A percentile compares a stretch with the other conserved stretches of the same genome.
Conservation (phyloP, 1,140 invertebrate genomes). For the Oedothorax gibbosus region DNA sequence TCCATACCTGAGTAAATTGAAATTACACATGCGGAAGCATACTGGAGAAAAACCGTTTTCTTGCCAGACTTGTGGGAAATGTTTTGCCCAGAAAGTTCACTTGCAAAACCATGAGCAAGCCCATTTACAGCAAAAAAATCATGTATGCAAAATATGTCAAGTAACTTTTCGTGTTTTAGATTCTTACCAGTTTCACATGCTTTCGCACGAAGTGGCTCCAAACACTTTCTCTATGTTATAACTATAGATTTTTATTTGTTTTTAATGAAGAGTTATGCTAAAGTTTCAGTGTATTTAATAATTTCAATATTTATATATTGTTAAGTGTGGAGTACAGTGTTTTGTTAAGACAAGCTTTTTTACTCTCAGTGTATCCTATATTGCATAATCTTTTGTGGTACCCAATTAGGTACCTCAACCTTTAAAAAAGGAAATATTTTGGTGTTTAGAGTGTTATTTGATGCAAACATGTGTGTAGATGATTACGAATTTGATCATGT, state of each 20-base stretch:
- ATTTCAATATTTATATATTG: background rate
- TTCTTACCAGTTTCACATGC: slow-evolving; percentile 5
- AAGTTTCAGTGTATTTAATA: background rate
- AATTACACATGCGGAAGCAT: slow-evolving; percentile 28
- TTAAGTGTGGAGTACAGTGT: background rate
- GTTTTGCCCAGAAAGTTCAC: slow-evolving; percentile 73
- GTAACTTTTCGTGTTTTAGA: slow-evolving; percentile 19
- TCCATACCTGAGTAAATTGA: background rate
- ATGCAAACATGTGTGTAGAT: no score
- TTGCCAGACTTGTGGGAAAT: slow-evolving; percentile 25
- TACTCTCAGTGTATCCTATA: background rate
- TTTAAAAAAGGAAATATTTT: no score
- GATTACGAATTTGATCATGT: no score
- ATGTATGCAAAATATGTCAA: slow-evolving; percentile 13
- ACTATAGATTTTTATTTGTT: background rate
- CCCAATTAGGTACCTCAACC: no score
- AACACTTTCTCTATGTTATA: background rate
- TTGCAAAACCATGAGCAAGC: slow-evolving; percentile 71
- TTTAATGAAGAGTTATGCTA: background rate
- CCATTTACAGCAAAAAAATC: slow-evolving; percentile 7
- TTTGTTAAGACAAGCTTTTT: background rate
- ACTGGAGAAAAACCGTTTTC: slow-evolving; percentile 34
- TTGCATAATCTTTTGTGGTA: background rate
- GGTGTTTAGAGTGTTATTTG: no score
- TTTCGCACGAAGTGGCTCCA: background rate